Percentiles rank a stretch among this genome's conserved stretches.
Conservation (phyloP, 37 sponge, comb jelly and placozoan genomes). For the Diacarnus erythraeanus region DNA sequence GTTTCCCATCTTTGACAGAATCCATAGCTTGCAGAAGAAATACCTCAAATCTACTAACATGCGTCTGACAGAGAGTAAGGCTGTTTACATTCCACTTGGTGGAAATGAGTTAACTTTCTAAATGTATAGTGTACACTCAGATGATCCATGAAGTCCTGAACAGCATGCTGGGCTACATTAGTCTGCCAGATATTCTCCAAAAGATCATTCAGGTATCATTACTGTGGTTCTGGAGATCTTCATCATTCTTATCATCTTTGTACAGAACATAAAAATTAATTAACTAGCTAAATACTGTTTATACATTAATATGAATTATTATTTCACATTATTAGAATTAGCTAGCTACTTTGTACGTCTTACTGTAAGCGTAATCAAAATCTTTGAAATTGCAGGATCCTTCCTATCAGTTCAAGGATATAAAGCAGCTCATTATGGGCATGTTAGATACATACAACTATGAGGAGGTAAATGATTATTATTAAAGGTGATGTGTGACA, state of each 20-base stretch:
- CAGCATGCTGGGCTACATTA: constrained; percentile 70
- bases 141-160: constrained; percentile 53
- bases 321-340: not conserved
- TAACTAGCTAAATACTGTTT: too few relatives aligned
- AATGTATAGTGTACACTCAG: constrained; percentile 31
- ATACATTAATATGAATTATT: not conserved
- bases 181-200: constrained; percentile 60
- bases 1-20: constrained; percentile 55
- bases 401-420: constrained; percentile 68
- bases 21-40: constrained; percentile 48
- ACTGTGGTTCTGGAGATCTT: not conserved
- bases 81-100: not conserved
- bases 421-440: constrained; percentile 72
- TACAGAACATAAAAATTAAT: too few relatives aligned
- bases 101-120: not conserved
- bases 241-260: too few relatives aligned
- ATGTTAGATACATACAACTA: constrained; percentile 90
- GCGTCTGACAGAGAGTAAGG: constrained; percentile 27
- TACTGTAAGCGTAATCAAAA: not conserved
- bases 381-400: constrained; percentile 31
- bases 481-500: not conserved
- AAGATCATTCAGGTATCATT: constrained; percentile 59
- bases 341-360: not conserved
- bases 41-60: constrained; percentile 12
- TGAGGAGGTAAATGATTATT: constrained; percentile 60